phyloP scores from a whole-genome alignment of 2,888 invertebrate species.

The Diaphora mendica region DNA sequence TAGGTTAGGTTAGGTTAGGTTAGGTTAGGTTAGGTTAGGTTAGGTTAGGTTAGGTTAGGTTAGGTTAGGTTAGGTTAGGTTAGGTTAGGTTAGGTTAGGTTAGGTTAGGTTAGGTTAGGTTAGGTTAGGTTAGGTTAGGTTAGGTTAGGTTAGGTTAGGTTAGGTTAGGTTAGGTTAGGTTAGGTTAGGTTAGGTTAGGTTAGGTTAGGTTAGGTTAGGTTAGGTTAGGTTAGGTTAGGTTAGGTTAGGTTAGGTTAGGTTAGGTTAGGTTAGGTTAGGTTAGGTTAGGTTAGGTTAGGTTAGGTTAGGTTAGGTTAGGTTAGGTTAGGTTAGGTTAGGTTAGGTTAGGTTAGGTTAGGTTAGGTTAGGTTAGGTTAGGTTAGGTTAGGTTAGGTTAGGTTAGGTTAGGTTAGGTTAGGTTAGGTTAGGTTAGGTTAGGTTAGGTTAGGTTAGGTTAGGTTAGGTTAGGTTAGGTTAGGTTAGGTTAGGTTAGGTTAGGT shows the following conservation, averaged over 20 bases:
- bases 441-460: constrained; percentile 28
- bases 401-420: constrained; percentile 29
- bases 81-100: constrained; percentile 38
- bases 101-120: constrained; percentile 20
- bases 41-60: constrained; percentile 33
- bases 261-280: constrained; percentile 28
- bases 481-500: constrained; percentile 39
- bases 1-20: constrained; percentile 36
- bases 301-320: constrained; percentile 31
- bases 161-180: neutral
- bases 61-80: constrained; percentile 40
- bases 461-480: constrained; percentile 39
- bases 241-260: constrained; percentile 26
- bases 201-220: constrained; percentile 28
- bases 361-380: constrained; percentile 32
- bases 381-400: constrained; percentile 27
- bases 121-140: constrained; percentile 13
- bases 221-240: constrained; percentile 27
- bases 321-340: constrained; percentile 32
- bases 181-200: constrained; percentile 7
- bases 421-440: constrained; percentile 31
- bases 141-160: constrained; percentile 13
- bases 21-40: constrained; percentile 33
- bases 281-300: constrained; percentile 27
- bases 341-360: constrained; percentile 30